Base-by-base conservation (phyloP, 2,113 vertebrate species). In the Trematocara macrostoma region DNA sequence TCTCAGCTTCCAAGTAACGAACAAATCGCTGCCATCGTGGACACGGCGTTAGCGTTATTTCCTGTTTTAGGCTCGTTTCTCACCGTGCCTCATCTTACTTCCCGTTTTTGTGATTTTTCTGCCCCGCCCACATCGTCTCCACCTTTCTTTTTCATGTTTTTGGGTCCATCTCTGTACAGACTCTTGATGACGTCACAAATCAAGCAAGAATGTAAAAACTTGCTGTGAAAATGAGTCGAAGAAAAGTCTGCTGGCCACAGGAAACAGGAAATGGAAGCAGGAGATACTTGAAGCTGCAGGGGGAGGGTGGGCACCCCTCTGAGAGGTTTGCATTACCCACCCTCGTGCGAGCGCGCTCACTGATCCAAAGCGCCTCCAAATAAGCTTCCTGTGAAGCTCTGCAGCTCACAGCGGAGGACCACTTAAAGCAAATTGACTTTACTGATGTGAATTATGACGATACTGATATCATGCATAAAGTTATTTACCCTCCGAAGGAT, bases 371-470 rank as follows among this genome's bases (percentile, higher is more conserved):
- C 96, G 93, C 95, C 93, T 95, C 96, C 95, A 97, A 98, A 97
- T 97, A 96, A 96, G 94, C 97, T 97, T 90, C 61, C 86, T 90
- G 88, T 94, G 95, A 94, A 95, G 94, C 93, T 95, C 89, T 96
- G 96, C 94, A 94, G 94, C 61, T 42, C 81, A 51, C 59, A 18
- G 69, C 10, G 69, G 15, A 96, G 97, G 96, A 96, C 97, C 97
- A 97, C 98, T 97, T 97, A 96, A 97, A 97, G 96, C 96, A 97
- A 98, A 97, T 97, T 97, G 97, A 96, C 96, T 98, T 97, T 87
- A 96, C 96, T 97, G 97, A 97, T 97, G 96, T 98, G 97, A 98
- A 97, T 97, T 98, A 97, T 97, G 97, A 96, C 97, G 97, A 97
- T 97, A 96, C 97, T 95, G 97, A 97, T 98, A 97, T 97, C 96